Evolutionary conservation across 1,140 invertebrate species (phyloP).

Genomic region (Pygmarrhopalites habei): DNA sequence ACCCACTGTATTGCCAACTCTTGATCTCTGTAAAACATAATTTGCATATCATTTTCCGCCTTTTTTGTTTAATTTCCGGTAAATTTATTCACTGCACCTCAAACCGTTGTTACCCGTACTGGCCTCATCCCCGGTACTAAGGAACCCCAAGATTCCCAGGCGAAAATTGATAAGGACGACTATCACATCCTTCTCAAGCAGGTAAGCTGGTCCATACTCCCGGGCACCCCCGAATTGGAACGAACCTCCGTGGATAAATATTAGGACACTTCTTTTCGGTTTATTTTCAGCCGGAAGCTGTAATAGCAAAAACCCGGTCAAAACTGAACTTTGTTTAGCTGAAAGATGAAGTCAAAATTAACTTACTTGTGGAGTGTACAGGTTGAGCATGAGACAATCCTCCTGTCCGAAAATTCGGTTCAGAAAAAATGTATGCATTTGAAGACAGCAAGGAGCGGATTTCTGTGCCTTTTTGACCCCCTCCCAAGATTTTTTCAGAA

Average conservation of each 20-base stretch:
- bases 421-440: constrained; percentile 19
- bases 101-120: no score
- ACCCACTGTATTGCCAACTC: no score
- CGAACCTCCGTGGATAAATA: constrained; percentile 50
- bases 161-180: constrained; percentile 40
- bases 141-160: no score
- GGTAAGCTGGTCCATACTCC: constrained; percentile 37
- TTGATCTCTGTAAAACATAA: no score
- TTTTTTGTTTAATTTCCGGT: no score
- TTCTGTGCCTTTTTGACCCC: constrained; percentile 17
- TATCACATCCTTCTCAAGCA: constrained; percentile 36
- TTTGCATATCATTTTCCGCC: no score
- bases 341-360: no score
- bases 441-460: constrained; percentile 20
- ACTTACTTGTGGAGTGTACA: constrained; percentile 16
- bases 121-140: no score
- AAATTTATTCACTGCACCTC: no score
- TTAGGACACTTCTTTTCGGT: constrained; percentile 43
- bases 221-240: constrained; percentile 38
- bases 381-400: constrained; percentile 22
- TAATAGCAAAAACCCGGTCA: no score
- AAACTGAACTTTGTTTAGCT: no score
- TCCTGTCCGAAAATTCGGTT: constrained; percentile 12
- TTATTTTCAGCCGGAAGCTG: no score
- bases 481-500: constrained; percentile 19